phyloP scores from a whole-genome alignment of 2,888 invertebrate species.

The Agonum fuliginosum region DNA sequence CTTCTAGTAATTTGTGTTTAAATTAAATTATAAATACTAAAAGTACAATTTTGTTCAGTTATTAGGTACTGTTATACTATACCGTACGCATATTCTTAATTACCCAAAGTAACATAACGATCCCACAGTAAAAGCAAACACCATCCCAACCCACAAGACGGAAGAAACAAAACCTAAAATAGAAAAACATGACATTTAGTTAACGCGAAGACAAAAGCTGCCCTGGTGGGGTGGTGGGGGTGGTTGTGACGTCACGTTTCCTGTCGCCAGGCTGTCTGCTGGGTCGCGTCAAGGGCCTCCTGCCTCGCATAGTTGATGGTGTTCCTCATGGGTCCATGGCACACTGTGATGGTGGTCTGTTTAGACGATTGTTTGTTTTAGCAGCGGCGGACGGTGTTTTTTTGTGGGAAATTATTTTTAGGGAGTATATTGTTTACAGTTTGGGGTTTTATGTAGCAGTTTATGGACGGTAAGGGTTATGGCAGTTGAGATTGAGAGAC shows the following conservation, averaged over 20 bases:
- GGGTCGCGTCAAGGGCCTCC: background rate
- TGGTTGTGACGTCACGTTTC: slow-evolving; percentile 4
- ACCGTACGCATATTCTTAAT: too few species aligned
- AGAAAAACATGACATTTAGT: slow-evolving; percentile 10
- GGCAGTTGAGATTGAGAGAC: background rate
- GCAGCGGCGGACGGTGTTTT: slow-evolving; percentile 32
- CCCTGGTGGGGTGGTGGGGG: background rate
- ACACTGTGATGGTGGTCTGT: slow-evolving; percentile 26
- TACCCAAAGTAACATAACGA: background rate
- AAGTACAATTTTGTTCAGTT: too few species aligned
- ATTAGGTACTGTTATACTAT: too few species aligned
- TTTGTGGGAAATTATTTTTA: slow-evolving; percentile 37
- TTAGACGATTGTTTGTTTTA: slow-evolving; percentile 32
- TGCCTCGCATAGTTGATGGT: slow-evolving; percentile 13
- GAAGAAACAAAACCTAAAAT: slow-evolving; percentile 18
- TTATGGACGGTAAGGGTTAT: background rate
- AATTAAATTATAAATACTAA: too few species aligned
- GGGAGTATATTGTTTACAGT: slow-evolving; percentile 20
- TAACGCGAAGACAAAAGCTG: background rate
- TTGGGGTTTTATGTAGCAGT: slow-evolving; percentile 18
- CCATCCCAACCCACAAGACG: background rate
- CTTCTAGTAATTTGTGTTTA: too few species aligned
- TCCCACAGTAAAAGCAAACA: slow-evolving; percentile 10
- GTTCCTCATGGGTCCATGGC: background rate
- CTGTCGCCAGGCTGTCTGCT: slow-evolving; percentile 33